phyloP scores from a whole-genome alignment of 2,888 invertebrate species.

The Troides oblongomaculatus region DNA sequence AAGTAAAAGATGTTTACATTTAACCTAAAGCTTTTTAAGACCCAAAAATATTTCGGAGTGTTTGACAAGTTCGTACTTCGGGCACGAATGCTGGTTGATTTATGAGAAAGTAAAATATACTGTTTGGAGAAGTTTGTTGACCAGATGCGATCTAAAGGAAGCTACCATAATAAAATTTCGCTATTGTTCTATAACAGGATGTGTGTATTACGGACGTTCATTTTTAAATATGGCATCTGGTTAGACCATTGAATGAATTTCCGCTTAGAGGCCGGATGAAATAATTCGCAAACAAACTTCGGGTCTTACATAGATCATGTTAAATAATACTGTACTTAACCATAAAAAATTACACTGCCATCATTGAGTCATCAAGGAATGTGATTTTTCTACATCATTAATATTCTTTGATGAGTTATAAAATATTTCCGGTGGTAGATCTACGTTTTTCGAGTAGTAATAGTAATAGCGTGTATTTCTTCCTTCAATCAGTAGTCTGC shows the following conservation, averaged over 20 bases:
- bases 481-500: too few species aligned
- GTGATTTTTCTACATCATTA: too few species aligned
- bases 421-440: too few species aligned
- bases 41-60: background rate
- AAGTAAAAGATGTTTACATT: background rate
- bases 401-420: too few species aligned
- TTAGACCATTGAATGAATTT: constrained; percentile 19
- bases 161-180: constrained; percentile 24
- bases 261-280: constrained; percentile 6
- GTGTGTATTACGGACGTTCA: constrained; percentile 7
- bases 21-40: background rate
- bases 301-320: background rate
- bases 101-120: background rate
- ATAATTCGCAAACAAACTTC: background rate
- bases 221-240: constrained; percentile 13
- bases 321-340: background rate
- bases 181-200: constrained; percentile 24
- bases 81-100: background rate
- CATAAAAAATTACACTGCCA: too few species aligned
- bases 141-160: constrained; percentile 22
- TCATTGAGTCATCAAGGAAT: too few species aligned
- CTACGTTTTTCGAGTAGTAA: too few species aligned
- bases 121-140: constrained; percentile 8
- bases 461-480: too few species aligned
- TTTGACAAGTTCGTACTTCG: background rate